A percentile compares a stretch with the other conserved stretches of the same genome.
Conservation (phyloP, 2,797 vertebrate species). For the Hyperoplus immaculatus region DNA sequence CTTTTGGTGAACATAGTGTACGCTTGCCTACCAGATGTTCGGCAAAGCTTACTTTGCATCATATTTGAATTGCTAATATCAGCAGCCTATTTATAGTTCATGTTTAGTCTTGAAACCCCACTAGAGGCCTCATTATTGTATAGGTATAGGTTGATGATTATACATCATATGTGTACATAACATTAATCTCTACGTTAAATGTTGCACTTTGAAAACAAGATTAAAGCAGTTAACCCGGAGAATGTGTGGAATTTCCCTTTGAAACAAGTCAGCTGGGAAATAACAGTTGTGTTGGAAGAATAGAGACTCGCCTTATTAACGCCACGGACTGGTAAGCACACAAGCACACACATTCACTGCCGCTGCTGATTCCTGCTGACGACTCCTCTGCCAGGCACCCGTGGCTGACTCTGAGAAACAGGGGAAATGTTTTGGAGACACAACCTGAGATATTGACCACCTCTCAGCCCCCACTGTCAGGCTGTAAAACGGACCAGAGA, state of each 20-base stretch:
- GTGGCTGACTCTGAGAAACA: constrained; percentile 40
- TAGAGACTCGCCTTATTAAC: constrained; percentile 3
- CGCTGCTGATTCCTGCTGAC: constrained; percentile 1
- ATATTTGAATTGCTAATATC: constrained; percentile 71
- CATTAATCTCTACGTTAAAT: constrained; percentile 14
- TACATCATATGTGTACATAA: constrained; percentile 6
- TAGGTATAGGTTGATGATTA: constrained; percentile 20
- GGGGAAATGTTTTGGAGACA: constrained; percentile 56
- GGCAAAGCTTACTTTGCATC: constrained; percentile 28
- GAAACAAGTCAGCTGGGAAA: constrained; percentile 15
- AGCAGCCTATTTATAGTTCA: constrained; percentile 49
- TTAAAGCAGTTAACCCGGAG: constrained; percentile 5
- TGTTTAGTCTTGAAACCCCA: constrained; percentile 36
- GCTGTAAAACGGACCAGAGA: constrained; percentile 71
- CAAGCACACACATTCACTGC: constrained; percentile 10
- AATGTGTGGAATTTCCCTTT: constrained; percentile 25
- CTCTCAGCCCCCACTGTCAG: constrained; percentile 74
- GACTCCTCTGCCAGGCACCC: constrained; percentile 37
- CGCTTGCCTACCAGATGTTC: constrained; percentile 66
- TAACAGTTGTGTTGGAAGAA: constrained; percentile 12
- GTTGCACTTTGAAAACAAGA: constrained; percentile 35
- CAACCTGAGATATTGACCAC: constrained; percentile 68
- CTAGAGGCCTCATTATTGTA: constrained; percentile 18
- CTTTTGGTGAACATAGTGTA: constrained; percentile 43
- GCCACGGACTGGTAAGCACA: constrained; percentile 13